Evolutionary conservation across 2,113 vertebrate genomes (phyloP).

Genomic region (Lasiurus borealis): DNA sequence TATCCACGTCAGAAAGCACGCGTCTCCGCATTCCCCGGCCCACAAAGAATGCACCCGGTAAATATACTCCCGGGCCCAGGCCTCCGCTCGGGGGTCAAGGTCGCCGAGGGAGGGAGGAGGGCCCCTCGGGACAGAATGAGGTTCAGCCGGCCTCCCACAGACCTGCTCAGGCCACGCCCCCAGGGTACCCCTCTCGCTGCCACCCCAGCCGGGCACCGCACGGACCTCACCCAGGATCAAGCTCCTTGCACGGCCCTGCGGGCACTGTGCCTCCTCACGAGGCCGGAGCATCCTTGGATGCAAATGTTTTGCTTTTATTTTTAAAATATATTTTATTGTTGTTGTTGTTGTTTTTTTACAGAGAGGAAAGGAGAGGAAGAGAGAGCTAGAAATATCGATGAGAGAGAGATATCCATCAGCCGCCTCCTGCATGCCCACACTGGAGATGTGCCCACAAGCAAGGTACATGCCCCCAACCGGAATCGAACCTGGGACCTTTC

Average conservation of each 20-base stretch:
- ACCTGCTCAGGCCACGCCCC: rapidly evolving
- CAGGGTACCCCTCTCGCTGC: rapidly evolving
- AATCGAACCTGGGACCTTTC: too few species aligned
- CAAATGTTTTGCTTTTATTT: too few species aligned
- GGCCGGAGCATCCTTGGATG: neutral
- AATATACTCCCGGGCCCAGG: neutral
- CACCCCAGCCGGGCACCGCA: neutral
- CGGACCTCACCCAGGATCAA: rapidly evolving
- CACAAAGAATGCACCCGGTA: neutral
- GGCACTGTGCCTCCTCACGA: rapidly evolving
- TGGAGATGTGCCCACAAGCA: too few species aligned
- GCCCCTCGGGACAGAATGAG: neutral
- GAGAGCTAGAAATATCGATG: too few species aligned
- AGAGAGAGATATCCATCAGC: too few species aligned
- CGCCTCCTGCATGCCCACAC: too few species aligned
- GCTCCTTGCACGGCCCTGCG: neutral
- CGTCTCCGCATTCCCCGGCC: neutral
- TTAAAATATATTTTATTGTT: too few species aligned
- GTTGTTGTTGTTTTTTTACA: too few species aligned
- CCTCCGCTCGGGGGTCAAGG: neutral
- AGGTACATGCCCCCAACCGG: too few species aligned
- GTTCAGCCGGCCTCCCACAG: rapidly evolving
- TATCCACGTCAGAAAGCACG: neutral
- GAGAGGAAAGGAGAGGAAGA: too few species aligned
- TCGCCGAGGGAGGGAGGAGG: neutral